Percentiles rank a stretch among this genome's conserved stretches.
These are phyloP conservation scores for Synanthedon vespiformis DNA, from an alignment of 2,888 invertebrate genomes.

Conservation along the genomic window DNA sequence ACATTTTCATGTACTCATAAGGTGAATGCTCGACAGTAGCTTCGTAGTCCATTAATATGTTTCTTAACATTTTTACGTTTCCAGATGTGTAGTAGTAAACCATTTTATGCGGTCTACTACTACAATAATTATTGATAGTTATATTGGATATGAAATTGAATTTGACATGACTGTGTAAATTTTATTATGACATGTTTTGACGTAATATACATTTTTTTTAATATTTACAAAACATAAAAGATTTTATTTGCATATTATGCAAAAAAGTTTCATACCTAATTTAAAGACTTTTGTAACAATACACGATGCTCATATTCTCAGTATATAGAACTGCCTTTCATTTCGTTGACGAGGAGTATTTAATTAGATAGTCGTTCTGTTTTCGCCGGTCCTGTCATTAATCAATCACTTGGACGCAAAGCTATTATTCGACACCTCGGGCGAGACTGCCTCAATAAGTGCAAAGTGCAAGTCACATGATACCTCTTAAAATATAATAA, in stretches of 20 bases:
- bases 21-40: slow-evolving; percentile 32
- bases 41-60: slow-evolving; percentile 39
- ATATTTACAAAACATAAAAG: background rate
- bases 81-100: slow-evolving; percentile 53
- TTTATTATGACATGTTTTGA: slow-evolving; percentile 11
- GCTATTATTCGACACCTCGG: slow-evolving; percentile 60
- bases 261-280: no score
- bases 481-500: slow-evolving; percentile 68
- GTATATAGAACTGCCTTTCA: slow-evolving; percentile 22
- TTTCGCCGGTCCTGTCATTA: slow-evolving; percentile 61
- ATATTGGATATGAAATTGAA: slow-evolving; percentile 23
- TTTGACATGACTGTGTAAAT: slow-evolving; percentile 18
- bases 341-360: slow-evolving; percentile 34
- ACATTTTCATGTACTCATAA: slow-evolving; percentile 48
- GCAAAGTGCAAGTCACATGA: slow-evolving; percentile 63
- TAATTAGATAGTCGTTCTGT: slow-evolving; percentile 60
- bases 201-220: background rate
- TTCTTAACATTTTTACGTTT: slow-evolving; percentile 47
- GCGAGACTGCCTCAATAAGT: slow-evolving; percentile 25
- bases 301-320: no score
- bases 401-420: slow-evolving; percentile 55
- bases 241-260: no score
- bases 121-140: slow-evolving; percentile 9
- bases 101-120: slow-evolving; percentile 25
- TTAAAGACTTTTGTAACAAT: no score